Evolutionary conservation across 2,113 vertebrate species (phyloP).

Genomic region (chimpanzee (Pan troglodytes)): DNA sequence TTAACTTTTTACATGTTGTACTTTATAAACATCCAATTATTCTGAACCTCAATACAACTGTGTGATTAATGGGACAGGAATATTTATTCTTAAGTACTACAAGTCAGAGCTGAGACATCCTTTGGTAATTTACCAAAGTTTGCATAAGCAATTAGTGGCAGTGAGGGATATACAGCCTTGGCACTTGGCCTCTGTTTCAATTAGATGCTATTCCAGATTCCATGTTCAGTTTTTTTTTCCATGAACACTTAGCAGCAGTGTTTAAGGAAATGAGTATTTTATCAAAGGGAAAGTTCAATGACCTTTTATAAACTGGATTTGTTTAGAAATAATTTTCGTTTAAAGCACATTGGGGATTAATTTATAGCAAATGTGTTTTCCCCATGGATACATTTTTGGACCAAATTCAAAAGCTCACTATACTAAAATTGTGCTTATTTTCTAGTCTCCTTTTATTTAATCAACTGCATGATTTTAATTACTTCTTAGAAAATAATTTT

Average conservation of each 20-base stretch:
- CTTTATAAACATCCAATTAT: background rate
- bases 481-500: conserved; percentile 34
- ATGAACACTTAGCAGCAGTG: background rate
- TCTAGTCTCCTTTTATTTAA: conserved; percentile 56
- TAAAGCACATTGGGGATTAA: conserved; percentile 37
- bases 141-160: background rate
- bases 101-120: background rate
- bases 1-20: background rate
- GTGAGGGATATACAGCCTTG: background rate
- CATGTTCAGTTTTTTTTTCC: background rate
- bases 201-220: background rate
- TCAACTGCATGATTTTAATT: conserved; percentile 56
- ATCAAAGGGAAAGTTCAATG: conserved; percentile 21
- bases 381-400: conserved; percentile 30
- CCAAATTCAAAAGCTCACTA: conserved; percentile 42
- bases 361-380: conserved; percentile 40
- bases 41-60: background rate
- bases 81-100: background rate
- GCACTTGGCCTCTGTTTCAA: background rate
- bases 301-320: conserved; percentile 38
- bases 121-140: background rate
- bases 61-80: background rate
- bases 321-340: conserved; percentile 46
- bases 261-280: conserved; percentile 48
- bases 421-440: conserved; percentile 56